phyloP scores from a whole-genome alignment of 2,113 vertebrate species.

The Poeciliopsis prolifica region DNA sequence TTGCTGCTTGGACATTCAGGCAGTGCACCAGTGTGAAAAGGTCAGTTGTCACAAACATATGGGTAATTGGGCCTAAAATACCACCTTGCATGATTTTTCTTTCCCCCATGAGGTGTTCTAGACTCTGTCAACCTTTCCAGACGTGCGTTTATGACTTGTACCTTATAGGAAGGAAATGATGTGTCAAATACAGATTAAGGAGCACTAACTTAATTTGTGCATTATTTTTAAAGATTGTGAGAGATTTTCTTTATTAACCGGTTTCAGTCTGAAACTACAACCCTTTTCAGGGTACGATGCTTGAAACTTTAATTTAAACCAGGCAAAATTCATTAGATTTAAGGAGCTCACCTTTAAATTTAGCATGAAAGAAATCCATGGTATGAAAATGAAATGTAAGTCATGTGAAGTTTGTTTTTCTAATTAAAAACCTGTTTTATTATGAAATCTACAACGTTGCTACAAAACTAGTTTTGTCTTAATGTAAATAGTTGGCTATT shows the following conservation, averaged over 20 bases:
- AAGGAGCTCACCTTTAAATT: no score
- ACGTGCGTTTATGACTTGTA: conserved; percentile 44
- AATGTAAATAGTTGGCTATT: conserved; percentile 25
- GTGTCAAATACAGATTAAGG: conserved; percentile 17
- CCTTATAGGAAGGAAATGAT: conserved; percentile 43
- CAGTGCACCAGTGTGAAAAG: conserved; percentile 64
- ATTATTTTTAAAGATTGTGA: not conserved
- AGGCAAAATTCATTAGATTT: no score
- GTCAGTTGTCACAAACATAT: conserved; percentile 74
- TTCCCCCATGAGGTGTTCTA: conserved; percentile 23
- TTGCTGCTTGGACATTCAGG: conserved; percentile 64
- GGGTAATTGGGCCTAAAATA: conserved; percentile 77
- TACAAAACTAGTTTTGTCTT: conserved; percentile 30
- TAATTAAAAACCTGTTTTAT: no score
- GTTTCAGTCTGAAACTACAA: not conserved
- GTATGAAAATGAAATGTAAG: no score
- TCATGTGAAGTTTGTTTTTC: no score
- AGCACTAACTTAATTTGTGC: conserved; percentile 15
- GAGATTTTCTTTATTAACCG: conserved; percentile 8
- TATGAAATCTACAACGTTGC: no score
- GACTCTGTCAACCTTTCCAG: conserved; percentile 53
- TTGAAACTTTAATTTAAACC: no score
- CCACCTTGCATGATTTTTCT: conserved; percentile 71
- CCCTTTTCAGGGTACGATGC: no score
- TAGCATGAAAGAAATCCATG: no score